A percentile compares a stretch with the other conserved stretches of the same genome.
Conservation (phyloP, 2,113 vertebrate species). For the Pomatostomus ruficeps region DNA sequence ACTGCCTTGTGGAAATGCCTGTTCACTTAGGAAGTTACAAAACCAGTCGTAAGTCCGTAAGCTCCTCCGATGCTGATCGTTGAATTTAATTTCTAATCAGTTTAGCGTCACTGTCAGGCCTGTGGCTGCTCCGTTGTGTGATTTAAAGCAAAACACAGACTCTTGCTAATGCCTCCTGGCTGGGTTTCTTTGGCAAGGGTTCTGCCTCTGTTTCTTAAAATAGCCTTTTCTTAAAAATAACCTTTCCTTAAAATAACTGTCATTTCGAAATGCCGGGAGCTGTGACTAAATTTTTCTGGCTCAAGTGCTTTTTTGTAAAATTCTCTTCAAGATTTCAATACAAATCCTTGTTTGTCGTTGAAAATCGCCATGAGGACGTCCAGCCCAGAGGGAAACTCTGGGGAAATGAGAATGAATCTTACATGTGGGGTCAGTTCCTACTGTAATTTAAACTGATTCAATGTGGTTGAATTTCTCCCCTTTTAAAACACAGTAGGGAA, state of each 20-base stretch:
- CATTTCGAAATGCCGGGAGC: background rate
- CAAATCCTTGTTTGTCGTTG: background rate
- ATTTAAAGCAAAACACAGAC: background rate
- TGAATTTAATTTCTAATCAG: background rate
- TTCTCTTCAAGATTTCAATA: background rate
- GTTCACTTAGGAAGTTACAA: background rate
- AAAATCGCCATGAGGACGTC: background rate
- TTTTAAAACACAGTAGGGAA: background rate
- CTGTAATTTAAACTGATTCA: background rate
- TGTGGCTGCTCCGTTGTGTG: background rate
- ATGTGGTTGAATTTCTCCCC: background rate
- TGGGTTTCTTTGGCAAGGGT: background rate
- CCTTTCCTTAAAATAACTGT: background rate
- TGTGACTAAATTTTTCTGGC: background rate
- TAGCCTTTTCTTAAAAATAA: background rate
- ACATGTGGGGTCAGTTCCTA: background rate
- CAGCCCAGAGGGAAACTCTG: background rate
- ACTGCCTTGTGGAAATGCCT: background rate
- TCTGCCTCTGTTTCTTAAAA: background rate
- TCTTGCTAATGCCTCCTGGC: background rate
- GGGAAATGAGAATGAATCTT: background rate
- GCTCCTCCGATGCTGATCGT: background rate
- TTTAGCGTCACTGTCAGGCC: background rate
- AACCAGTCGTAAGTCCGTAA: background rate
- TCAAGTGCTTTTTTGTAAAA: background rate